Base-by-base conservation (phyloP, 2,888 invertebrate species). In the Lasiommata megera region DNA sequence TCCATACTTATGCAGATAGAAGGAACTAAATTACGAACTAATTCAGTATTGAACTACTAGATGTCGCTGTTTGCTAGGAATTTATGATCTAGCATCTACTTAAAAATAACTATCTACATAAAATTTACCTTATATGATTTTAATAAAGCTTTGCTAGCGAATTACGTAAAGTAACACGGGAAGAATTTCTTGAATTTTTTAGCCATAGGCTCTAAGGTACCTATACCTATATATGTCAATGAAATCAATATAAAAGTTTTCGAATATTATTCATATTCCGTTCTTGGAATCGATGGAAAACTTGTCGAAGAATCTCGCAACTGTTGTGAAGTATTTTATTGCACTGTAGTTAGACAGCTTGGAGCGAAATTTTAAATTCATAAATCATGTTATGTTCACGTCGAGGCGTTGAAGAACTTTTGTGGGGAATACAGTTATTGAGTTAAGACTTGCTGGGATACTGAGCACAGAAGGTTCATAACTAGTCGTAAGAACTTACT, bases 381-480 rank as follows among this genome's bases (percentile, higher is more conserved):
- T 65, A 63, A 65, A 62, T 63, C 63, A 63, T 65, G 61, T 61
- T 65, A 61, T 54, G 54, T 61, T 61, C 61, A 63, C 61, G 55
- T 57, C 61, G 58, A 59, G 62, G 60, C 62, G 64, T 61, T 58
- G 65, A 54, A 51, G 54, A 63, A 67, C 61, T 65, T 66, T 65
- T 60, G 62, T 58, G 60, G 62, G 59, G 59, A 64, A 65, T 51
- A 62, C 53, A 62, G 64, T 62, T 65, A 65, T 61, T 63, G 63
- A 65, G 64, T 65, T 65, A 60, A 57, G 59, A 65, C 61, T 65
- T 53, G 59, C 51, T 52, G 54, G 53, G 56, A 60, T 58, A 65
- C 56, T 55, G 59, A 59, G 53, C 55, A 57, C 59, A 48, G 62
- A 51, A 36, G 56, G 53, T 52, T 59, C 50, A 48, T 54, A 51